Evolutionary conservation across 2,797 vertebrate genomes (phyloP).

Genomic region (Sebastes vulpes): DNA sequence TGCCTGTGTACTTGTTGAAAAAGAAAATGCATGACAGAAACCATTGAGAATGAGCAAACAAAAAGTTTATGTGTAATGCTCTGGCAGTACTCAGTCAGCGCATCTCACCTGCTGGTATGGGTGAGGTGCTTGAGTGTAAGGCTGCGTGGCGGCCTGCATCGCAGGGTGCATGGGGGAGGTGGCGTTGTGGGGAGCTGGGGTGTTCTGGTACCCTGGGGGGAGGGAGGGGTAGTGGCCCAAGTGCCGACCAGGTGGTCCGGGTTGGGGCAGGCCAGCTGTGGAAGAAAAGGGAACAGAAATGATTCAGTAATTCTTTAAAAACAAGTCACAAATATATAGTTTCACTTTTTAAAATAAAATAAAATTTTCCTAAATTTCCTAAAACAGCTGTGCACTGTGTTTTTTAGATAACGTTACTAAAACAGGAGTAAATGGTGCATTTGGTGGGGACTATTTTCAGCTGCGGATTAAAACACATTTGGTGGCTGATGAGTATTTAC

Average conservation of each 20-base stretch:
- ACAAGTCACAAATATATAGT: too few species aligned
- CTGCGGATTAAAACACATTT: neutral
- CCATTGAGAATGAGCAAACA: neutral
- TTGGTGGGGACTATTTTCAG: neutral
- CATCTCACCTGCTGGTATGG: constrained; percentile 90
- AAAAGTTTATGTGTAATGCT: neutral
- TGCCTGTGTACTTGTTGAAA: neutral
- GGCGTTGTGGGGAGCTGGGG: constrained; percentile 68
- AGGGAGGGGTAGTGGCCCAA: constrained; percentile 92
- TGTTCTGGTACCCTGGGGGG: constrained; percentile 92
- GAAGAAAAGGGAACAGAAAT: constrained; percentile 29
- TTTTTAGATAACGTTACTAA: neutral
- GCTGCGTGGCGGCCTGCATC: constrained; percentile 84
- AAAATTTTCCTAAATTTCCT: too few species aligned
- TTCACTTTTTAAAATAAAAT: too few species aligned
- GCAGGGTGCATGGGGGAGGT: constrained; percentile 81
- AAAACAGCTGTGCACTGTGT: too few species aligned
- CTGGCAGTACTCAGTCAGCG: neutral
- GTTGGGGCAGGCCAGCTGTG: constrained; percentile 84
- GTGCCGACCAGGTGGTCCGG: constrained; percentile 84
- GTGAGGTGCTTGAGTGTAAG: constrained; percentile 87
- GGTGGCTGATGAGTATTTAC: too few species aligned
- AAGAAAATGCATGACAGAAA: neutral
- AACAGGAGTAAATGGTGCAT: neutral
- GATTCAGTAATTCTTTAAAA: neutral